A percentile compares a stretch with the other conserved stretches of the same genome.
These are phyloP conservation scores for Elephas maximus DNA, from an alignment of 2,113 vertebrate species.

Conservation along the genomic window DNA sequence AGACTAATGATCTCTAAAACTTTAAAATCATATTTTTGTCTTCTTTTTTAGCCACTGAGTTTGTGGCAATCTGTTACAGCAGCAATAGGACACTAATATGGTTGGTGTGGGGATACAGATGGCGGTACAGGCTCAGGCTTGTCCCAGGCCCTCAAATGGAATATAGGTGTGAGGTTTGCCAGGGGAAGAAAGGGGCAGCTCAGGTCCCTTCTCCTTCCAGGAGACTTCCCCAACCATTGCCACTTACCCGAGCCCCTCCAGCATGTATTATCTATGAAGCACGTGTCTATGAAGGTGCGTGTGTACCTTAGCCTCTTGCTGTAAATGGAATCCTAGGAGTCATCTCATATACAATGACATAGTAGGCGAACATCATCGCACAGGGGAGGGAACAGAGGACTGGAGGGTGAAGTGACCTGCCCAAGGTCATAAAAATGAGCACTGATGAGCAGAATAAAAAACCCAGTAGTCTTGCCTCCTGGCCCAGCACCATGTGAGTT, in stretches of 20 bases:
- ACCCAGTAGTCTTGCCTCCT: neutral
- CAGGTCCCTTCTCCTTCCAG: neutral
- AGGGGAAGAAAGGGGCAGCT: accelerated
- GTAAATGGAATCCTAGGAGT: too few species aligned
- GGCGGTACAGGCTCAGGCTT: neutral
- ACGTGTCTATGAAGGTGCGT: neutral
- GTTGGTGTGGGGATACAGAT: neutral
- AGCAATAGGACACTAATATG: too few species aligned
- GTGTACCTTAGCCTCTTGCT: too few species aligned
- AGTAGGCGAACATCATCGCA: neutral
- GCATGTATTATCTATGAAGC: accelerated
- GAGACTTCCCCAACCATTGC: too few species aligned
- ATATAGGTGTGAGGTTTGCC: accelerated
- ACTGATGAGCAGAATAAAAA: neutral
- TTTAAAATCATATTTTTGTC: neutral
- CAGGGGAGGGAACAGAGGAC: neutral
- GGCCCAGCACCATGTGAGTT: accelerated
- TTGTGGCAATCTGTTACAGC: neutral
- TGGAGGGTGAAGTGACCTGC: too few species aligned
- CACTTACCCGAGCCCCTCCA: neutral
- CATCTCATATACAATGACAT: neutral
- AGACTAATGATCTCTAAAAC: neutral
- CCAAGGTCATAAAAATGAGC: neutral
- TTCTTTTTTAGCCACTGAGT: neutral
- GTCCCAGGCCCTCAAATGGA: accelerated